phyloP scores from a whole-genome alignment of 2,113 vertebrate species.

The Proterorhinus semilunaris region DNA sequence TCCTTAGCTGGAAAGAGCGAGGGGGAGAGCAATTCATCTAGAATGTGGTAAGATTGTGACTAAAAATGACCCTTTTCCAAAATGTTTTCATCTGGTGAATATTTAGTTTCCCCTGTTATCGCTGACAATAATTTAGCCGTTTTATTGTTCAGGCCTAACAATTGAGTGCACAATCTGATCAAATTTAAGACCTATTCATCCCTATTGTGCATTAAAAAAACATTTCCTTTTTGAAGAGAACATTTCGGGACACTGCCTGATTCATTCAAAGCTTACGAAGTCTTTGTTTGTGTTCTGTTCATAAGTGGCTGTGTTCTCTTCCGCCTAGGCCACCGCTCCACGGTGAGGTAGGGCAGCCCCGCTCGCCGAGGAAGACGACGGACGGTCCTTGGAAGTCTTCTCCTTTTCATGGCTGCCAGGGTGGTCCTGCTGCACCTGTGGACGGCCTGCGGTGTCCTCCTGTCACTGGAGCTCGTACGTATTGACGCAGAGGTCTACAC shows the following conservation, averaged over 20 bases:
- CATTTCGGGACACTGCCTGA: background rate
- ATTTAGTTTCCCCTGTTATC: no score
- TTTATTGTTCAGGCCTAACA: no score
- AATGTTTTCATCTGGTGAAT: no score
- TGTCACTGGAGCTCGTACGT: slow-evolving; percentile 69
- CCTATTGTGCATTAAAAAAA: no score
- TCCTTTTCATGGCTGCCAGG: slow-evolving; percentile 77
- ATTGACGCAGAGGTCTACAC: slow-evolving; percentile 82
- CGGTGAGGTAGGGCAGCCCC: slow-evolving; percentile 59
- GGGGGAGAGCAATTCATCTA: no score
- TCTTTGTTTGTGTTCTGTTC: slow-evolving; percentile 49
- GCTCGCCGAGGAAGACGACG: slow-evolving; percentile 46
- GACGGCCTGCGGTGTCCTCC: slow-evolving; percentile 76
- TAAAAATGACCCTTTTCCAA: no score
- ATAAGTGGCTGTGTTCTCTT: slow-evolving; percentile 54
- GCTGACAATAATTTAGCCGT: no score
- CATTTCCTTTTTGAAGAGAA: background rate
- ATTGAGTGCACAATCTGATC: no score
- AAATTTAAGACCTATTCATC: no score
- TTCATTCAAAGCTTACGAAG: slow-evolving; percentile 31
- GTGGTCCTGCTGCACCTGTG: slow-evolving; percentile 75
- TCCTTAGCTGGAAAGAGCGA: no score
- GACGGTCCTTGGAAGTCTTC: slow-evolving; percentile 51
- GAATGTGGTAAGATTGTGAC: no score
- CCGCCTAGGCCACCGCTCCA: slow-evolving; percentile 68